Conservation (phyloP, 1,140 invertebrate genomes). For the Pinna nobilis region DNA sequence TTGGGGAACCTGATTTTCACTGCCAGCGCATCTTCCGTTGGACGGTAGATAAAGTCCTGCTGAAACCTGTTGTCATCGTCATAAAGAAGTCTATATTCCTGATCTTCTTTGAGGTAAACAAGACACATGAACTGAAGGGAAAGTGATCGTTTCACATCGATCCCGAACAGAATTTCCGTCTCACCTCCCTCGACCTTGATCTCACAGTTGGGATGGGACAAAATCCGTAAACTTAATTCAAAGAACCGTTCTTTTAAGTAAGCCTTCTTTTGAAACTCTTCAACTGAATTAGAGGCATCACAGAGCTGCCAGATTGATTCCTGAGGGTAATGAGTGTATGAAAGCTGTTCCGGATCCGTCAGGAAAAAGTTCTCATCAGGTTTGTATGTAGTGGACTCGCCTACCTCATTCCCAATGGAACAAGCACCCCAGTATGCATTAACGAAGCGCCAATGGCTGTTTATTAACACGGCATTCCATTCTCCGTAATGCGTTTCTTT, state of each 20-base stretch:
- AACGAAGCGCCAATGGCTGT: constrained; percentile 60
- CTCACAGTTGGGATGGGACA: constrained; percentile 55
- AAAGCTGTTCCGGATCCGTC: constrained; percentile 77
- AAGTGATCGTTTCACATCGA: constrained; percentile 41
- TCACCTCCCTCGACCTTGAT: constrained; percentile 52
- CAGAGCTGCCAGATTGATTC: constrained; percentile 64
- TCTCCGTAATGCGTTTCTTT: constrained; percentile 58
- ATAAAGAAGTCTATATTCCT: constrained; percentile 35
- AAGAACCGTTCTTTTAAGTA: constrained; percentile 66
- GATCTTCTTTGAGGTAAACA: constrained; percentile 45
- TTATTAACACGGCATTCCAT: constrained; percentile 66
- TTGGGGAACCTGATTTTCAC: constrained; percentile 60
- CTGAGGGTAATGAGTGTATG: constrained; percentile 77
- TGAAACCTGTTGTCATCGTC: constrained; percentile 48
- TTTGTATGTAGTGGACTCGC: constrained; percentile 45
- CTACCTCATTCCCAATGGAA: constrained; percentile 46
- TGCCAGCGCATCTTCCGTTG: constrained; percentile 51
- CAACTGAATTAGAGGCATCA: constrained; percentile 44
- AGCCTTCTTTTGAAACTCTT: constrained; percentile 59
- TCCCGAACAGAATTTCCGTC: constrained; percentile 58
- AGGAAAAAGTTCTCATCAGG: constrained; percentile 75
- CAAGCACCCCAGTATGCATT: constrained; percentile 67
- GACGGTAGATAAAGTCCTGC: constrained; percentile 59
- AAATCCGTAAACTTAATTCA: constrained; percentile 54
- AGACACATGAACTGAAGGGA: constrained; percentile 55